These are phyloP conservation scores for Cololabis saira DNA, from an alignment of 2,113 vertebrate genomes.

Conservation along the genomic window DNA sequence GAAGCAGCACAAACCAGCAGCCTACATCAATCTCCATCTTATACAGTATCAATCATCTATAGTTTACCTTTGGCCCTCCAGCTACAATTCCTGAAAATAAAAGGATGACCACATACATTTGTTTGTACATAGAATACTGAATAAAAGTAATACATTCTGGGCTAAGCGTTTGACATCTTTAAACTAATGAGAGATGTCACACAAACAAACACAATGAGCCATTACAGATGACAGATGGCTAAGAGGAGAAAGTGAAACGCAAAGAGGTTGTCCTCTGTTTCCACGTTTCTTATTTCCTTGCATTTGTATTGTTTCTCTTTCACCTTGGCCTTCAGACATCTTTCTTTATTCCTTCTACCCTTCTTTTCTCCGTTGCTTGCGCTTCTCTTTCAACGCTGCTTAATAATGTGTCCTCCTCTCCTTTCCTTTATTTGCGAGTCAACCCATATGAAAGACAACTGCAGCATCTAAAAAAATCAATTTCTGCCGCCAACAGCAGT, in stretches of 20 bases:
- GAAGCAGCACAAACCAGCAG: too few relatives aligned
- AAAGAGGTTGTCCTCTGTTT: constrained; percentile 13
- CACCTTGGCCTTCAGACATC: neutral
- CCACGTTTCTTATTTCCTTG: constrained; percentile 26
- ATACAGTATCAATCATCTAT: too few relatives aligned
- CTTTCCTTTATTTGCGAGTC: neutral
- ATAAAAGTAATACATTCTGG: too few relatives aligned
- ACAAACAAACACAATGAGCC: constrained; percentile 40
- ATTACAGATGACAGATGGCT: constrained; percentile 60
- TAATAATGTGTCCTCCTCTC: neutral
- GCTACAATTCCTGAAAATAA: too few relatives aligned
- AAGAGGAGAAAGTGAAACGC: constrained; percentile 46
- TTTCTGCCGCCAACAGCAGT: neutral
- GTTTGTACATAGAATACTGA: too few relatives aligned
- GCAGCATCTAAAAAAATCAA: neutral
- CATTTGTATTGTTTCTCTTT: constrained; percentile 20
- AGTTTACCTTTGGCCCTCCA: too few relatives aligned
- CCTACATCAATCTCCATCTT: too few relatives aligned
- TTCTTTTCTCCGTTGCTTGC: neutral
- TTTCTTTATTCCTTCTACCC: neutral
- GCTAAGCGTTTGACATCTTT: constrained; percentile 8
- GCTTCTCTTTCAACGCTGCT: neutral
- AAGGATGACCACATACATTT: too few relatives aligned
- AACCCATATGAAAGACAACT: neutral
- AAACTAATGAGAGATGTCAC: constrained; percentile 29